Percentiles rank a stretch among this genome's conserved stretches.
phyloP scores from a whole-genome alignment of 2,888 invertebrate species.

The Adelognathus sp. region DNA sequence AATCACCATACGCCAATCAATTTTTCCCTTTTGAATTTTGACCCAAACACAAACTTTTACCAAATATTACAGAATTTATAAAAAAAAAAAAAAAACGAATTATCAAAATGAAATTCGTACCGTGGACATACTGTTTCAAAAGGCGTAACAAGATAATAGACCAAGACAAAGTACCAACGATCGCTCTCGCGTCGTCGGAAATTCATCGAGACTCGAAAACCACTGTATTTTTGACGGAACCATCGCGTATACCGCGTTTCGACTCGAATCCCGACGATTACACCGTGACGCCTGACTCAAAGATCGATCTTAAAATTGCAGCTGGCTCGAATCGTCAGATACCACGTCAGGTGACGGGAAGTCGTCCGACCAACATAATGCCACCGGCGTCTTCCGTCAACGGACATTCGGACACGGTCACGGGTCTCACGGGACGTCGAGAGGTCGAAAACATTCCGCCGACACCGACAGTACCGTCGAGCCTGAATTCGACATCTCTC shows the following conservation, averaged over 20 bases:
- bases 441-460: slow-evolving; percentile 86
- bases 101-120: slow-evolving; percentile 73
- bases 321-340: slow-evolving; percentile 74
- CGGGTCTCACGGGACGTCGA: slow-evolving; percentile 82
- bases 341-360: slow-evolving; percentile 63
- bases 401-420: slow-evolving; percentile 82
- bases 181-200: slow-evolving; percentile 48
- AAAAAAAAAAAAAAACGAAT: neutral
- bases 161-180: slow-evolving; percentile 57
- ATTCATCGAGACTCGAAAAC: neutral
- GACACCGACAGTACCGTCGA: slow-evolving; percentile 79
- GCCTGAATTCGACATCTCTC: slow-evolving; percentile 68
- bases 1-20: neutral
- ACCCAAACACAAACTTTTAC: neutral
- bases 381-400: slow-evolving; percentile 81
- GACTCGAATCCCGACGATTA: slow-evolving; percentile 1
- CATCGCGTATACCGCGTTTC: neutral
- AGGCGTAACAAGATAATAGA: slow-evolving; percentile 73
- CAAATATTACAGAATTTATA: too few species aligned
- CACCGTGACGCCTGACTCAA: neutral
- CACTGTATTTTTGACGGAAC: neutral
- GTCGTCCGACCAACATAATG: slow-evolving; percentile 83
- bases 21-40: neutral
- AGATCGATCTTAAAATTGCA: slow-evolving; percentile 59
- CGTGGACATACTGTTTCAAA: slow-evolving; percentile 72